Conservation (phyloP, 2,113 vertebrate species). For the Promerops cafer region DNA sequence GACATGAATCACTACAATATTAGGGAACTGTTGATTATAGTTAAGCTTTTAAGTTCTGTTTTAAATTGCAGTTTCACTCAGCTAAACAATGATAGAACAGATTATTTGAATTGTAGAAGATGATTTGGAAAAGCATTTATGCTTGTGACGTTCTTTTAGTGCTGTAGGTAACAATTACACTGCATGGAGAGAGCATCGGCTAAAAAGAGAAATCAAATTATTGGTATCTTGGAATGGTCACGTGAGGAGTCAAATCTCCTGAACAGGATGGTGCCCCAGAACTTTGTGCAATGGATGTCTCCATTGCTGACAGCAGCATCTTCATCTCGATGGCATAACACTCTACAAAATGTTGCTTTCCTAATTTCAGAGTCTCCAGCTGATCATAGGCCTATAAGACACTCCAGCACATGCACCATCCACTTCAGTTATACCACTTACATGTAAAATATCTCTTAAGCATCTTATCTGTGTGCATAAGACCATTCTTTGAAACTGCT, state of each 20-base stretch:
- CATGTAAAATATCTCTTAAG: not conserved
- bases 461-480: not conserved
- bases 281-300: not conserved
- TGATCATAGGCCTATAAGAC: not conserved
- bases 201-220: not conserved
- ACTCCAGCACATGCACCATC: not conserved
- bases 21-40: not conserved
- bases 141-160: not conserved
- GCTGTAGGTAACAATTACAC: not conserved
- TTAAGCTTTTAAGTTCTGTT: not conserved
- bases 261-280: not conserved
- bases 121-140: not conserved
- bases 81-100: not conserved
- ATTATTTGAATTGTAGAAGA: not conserved
- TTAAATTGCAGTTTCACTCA: not conserved
- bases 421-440: not conserved
- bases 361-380: not conserved
- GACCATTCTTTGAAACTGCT: not conserved
- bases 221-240: not conserved
- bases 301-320: not conserved
- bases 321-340: rapidly evolving
- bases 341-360: not conserved
- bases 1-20: not conserved
- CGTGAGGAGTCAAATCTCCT: not conserved
- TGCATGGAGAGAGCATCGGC: not conserved